phyloP scores from a whole-genome alignment of 2,888 invertebrate genomes.

The Glomeris marginata region DNA sequence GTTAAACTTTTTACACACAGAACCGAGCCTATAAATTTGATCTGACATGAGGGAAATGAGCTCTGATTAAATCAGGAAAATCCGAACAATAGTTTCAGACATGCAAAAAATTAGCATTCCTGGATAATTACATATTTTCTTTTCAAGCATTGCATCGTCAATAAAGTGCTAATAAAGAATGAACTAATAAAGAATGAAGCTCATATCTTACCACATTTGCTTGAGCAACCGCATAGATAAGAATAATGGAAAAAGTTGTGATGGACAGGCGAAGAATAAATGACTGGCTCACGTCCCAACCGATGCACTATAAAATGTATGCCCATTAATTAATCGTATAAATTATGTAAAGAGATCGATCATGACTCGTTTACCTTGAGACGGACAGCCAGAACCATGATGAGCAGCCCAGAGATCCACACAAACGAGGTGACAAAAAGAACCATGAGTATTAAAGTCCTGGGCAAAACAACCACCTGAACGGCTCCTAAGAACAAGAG shows the following conservation, averaged over 20 bases:
- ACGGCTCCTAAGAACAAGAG: slow-evolving; percentile 59
- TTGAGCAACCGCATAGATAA: slow-evolving; percentile 77
- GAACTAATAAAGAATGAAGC: background rate
- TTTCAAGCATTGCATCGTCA: background rate
- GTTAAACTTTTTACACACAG: too few relatives aligned
- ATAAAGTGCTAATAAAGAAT: too few relatives aligned
- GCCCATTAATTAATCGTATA: background rate
- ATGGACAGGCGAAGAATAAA: slow-evolving; percentile 68
- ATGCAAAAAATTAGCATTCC: too few relatives aligned
- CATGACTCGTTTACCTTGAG: slow-evolving; percentile 33
- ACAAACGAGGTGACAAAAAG: slow-evolving; percentile 77
- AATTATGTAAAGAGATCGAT: slow-evolving; percentile 1
- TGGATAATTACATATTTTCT: too few relatives aligned
- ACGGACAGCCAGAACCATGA: slow-evolving; percentile 65
- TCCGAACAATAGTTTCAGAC: background rate
- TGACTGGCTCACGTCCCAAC: slow-evolving; percentile 71
- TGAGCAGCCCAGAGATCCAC: slow-evolving; percentile 75
- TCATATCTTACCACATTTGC: slow-evolving; percentile 69
- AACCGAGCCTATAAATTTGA: background rate
- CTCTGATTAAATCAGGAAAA: too few relatives aligned
- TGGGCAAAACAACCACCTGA: slow-evolving; percentile 63
- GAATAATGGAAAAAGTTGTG: slow-evolving; percentile 69
- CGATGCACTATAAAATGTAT: slow-evolving; percentile 44
- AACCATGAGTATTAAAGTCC: slow-evolving; percentile 62
- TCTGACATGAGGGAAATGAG: background rate